A percentile compares a stretch with the other conserved stretches of the same genome.
phyloP scores from a whole-genome alignment of 2,113 vertebrate genomes.

The Cyprinodon variegatus region DNA sequence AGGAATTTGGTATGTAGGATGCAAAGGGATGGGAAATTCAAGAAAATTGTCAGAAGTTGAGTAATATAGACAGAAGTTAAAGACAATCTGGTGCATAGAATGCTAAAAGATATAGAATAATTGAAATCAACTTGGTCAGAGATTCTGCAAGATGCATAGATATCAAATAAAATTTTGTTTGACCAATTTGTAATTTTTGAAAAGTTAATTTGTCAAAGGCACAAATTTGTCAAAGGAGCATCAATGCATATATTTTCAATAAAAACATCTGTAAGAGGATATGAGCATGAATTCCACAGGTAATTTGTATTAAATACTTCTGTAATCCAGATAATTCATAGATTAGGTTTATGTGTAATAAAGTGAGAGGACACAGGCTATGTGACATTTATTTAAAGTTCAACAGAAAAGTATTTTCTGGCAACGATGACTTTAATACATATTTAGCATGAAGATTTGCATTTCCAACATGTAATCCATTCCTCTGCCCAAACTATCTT shows the following conservation, averaged over 20 bases:
- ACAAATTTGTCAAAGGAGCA: too few relatives aligned
- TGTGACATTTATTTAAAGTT: not conserved
- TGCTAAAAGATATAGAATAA: not conserved
- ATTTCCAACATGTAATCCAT: too few relatives aligned
- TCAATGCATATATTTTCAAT: not conserved
- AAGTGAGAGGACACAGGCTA: not conserved
- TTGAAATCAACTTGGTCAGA: not conserved
- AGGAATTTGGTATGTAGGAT: conserved; percentile 75
- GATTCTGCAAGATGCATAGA: not conserved
- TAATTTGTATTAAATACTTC: not conserved
- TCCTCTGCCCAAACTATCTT: too few relatives aligned
- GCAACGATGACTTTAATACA: too few relatives aligned
- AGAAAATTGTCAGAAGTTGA: not conserved
- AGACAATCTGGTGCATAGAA: not conserved
- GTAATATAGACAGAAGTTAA: not conserved
- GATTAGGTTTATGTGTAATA: not conserved
- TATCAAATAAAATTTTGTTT: not conserved
- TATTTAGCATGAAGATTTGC: too few relatives aligned
- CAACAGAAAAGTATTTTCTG: not conserved
- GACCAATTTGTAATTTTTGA: too few relatives aligned
- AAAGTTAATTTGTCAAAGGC: too few relatives aligned
- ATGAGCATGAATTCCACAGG: not conserved
- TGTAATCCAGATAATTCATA: not conserved
- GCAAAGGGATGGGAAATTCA: too few relatives aligned
- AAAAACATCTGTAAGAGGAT: not conserved